Evolutionary conservation across 2,888 invertebrate species (phyloP).

Genomic region (Emesis furor): DNA sequence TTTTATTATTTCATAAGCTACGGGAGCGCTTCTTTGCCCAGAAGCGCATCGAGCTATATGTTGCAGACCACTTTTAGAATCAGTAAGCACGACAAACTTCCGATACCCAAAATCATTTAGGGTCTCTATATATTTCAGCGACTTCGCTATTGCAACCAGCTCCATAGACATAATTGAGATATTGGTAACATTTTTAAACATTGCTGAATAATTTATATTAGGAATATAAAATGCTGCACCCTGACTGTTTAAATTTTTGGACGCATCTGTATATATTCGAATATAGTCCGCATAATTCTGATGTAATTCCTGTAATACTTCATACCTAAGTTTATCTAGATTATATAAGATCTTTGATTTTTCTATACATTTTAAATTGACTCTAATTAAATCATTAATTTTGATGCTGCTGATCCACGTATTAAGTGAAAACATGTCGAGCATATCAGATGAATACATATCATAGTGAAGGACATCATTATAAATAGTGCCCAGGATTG

Average conservation of each 20-base stretch:
- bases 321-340: not conserved
- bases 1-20: no score
- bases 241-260: not conserved
- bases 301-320: conserved; percentile 1
- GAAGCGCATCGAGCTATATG: no score
- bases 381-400: not conserved
- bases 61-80: no score
- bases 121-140: no score
- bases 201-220: no score
- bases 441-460: not conserved
- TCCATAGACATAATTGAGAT: no score
- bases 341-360: not conserved
- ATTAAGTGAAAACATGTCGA: not conserved
- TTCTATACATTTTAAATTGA: not conserved
- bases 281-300: not conserved
- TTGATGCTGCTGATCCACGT: not conserved
- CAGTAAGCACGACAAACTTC: no score
- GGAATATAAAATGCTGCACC: no score
- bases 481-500: not conserved
- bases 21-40: no score
- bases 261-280: not conserved
- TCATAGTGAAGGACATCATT: not conserved
- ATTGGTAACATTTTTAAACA: no score
- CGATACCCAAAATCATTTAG: no score
- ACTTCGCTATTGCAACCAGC: no score